Conservation (phyloP, 92 coral and sea anemone species). For the Zoanthus sociatus region DNA sequence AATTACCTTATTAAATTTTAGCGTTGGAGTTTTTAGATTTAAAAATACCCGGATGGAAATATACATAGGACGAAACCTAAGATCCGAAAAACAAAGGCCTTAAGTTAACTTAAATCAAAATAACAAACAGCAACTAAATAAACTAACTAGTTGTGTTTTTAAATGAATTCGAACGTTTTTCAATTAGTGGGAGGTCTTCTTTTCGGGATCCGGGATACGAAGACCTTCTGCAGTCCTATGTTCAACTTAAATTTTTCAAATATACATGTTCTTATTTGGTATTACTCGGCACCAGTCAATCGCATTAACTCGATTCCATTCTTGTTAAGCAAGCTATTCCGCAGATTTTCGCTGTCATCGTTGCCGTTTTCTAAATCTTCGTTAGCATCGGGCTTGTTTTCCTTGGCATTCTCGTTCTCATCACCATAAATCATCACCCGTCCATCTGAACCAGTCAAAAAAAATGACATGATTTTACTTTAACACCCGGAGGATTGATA, state of each 20-base stretch:
- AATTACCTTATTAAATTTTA: too few relatives aligned
- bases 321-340: constrained; percentile 26
- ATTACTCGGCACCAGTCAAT: constrained; percentile 3
- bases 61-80: too few relatives aligned
- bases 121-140: too few relatives aligned
- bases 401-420: neutral
- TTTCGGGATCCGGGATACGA: neutral
- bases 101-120: too few relatives aligned
- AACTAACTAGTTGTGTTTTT: too few relatives aligned
- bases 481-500: neutral
- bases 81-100: too few relatives aligned
- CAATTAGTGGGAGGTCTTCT: too few relatives aligned
- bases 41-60: too few relatives aligned
- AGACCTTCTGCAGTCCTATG: neutral
- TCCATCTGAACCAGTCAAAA: constrained; percentile 8
- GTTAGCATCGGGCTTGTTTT: neutral
- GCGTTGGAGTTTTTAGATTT: too few relatives aligned
- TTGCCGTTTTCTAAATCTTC: constrained; percentile 25
- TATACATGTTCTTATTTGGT: too few relatives aligned
- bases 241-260: too few relatives aligned
- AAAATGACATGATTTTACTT: neutral
- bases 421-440: constrained; percentile 36
- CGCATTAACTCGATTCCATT: constrained; percentile 46
- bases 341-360: constrained; percentile 26
- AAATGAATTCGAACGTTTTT: too few relatives aligned